Evolutionary conservation across 2,113 vertebrate species (phyloP), one percentile per base, ranked within the genome.

Genomic region (Vombatus ursinus): DNA sequence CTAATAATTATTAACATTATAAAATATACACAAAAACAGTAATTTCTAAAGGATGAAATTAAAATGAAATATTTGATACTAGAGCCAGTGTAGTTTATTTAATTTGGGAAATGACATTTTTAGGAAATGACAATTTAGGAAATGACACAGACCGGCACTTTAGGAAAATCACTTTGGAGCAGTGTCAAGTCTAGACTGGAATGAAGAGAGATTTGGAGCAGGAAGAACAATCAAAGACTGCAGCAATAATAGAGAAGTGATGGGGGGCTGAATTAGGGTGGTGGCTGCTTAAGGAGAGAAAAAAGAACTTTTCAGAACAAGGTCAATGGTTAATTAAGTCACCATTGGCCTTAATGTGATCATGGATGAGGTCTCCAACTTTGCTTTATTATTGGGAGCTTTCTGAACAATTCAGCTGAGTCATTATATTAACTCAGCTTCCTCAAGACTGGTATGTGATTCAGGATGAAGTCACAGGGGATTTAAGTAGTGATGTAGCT

Each of bases 261-360:
- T 14, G 57, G 3, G 57, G 31, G 28, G 3, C 31, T 68, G 28
- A 68, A 68, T 37, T 31, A 37, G 57, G 28, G 31, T 68, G 10
- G 28, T 68, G 31, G 57, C 28, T 31, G 28, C 12, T 31, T 68
- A 4, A 37, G 57, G 53, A 54, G 24, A 61, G 54, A 61, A 26
- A 61, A 61, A 28, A 61, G 53, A 25, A 28, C 11, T 94, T 54
- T 94, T 95, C 94, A 54, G 49, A 50, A 48, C 91, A 96, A 96
- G 95, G 95, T 94, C 95, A 97, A 22, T 93, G 93, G 91, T 97
- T 96, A 96, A 97, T 96, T 91, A 96, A 94, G 92, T 94, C 95
- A 96, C 90, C 52, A 91, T 44, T 25, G 89, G 50, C 95, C 61
- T 50, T 96, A 97, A 97, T 95, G 50, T 94, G 95, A 94, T 97